A percentile compares a stretch with the other conserved stretches of the same genome.
Evolutionary conservation across 2,113 vertebrate genomes (phyloP).

Genomic region (Columba janthina): DNA sequence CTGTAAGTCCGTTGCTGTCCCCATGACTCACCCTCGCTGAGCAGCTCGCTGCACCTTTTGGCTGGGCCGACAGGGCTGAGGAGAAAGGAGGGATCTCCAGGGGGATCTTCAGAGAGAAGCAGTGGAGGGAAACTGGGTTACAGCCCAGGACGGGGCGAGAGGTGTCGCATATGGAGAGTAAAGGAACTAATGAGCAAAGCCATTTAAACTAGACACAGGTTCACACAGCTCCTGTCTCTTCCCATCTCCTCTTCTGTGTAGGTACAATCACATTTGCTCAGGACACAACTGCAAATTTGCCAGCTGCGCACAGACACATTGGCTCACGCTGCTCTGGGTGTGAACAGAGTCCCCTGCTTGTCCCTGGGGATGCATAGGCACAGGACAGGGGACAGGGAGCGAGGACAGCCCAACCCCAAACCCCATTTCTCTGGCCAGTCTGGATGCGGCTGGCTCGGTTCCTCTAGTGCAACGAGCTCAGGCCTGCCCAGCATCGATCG

Average conservation of each 20-base stretch:
- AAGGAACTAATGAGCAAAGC: background rate
- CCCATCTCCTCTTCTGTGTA: background rate
- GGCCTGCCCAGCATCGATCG: fast-evolving
- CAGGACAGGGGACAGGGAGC: background rate
- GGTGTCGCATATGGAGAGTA: fast-evolving
- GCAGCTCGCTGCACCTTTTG: background rate
- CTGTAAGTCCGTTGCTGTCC: fast-evolving
- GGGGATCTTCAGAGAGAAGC: background rate
- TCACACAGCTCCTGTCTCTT: background rate
- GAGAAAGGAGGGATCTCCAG: background rate
- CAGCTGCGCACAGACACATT: fast-evolving
- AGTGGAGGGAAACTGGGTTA: background rate
- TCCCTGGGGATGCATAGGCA: background rate
- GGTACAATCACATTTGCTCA: fast-evolving
- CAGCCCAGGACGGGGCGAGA: background rate
- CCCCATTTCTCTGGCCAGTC: background rate
- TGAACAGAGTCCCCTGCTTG: background rate
- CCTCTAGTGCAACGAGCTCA: fast-evolving
- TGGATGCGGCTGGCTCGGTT: background rate
- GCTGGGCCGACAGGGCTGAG: background rate
- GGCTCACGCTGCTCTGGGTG: background rate
- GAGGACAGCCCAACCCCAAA: background rate
- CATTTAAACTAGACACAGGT: background rate
- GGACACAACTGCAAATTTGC: background rate
- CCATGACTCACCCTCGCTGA: background rate